phyloP scores from a whole-genome alignment of 2,113 vertebrate species.

The Entomyzon cyanotis region DNA sequence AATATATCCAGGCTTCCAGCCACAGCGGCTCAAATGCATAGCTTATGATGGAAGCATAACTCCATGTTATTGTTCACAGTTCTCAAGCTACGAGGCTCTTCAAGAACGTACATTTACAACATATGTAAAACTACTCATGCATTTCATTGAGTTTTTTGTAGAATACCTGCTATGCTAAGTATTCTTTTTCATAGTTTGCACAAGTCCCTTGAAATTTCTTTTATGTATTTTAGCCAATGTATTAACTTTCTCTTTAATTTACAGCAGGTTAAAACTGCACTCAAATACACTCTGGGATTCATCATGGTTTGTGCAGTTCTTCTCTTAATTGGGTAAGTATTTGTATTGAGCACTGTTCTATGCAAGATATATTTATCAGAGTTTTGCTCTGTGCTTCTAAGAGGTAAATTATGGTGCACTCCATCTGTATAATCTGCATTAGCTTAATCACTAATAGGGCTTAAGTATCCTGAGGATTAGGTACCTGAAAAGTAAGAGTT shows the following conservation, averaged over 20 bases:
- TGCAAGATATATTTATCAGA: background rate
- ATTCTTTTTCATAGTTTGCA: background rate
- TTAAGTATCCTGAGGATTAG: background rate
- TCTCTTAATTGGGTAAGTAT: slow-evolving; percentile 95
- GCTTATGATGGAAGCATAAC: background rate
- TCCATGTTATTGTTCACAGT: background rate
- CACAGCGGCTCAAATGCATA: background rate
- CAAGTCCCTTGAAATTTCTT: background rate
- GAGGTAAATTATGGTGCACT: background rate
- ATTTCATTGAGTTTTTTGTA: background rate
- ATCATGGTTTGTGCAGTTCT: slow-evolving; percentile 85
- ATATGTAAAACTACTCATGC: background rate
- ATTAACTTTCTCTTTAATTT: slow-evolving; percentile 60
- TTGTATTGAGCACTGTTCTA: background rate
- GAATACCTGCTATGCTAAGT: background rate
- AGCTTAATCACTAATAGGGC: background rate
- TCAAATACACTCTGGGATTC: slow-evolving; percentile 93
- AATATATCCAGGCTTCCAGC: background rate
- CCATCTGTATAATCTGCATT: background rate
- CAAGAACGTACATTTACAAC: background rate
- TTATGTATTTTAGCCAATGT: background rate
- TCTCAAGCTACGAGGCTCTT: background rate
- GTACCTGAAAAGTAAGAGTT: background rate
- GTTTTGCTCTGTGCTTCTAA: background rate
- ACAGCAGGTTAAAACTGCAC: slow-evolving; percentile 92